phyloP scores from a whole-genome alignment of 1,140 invertebrate species.

The Drosophila littoralis region DNA sequence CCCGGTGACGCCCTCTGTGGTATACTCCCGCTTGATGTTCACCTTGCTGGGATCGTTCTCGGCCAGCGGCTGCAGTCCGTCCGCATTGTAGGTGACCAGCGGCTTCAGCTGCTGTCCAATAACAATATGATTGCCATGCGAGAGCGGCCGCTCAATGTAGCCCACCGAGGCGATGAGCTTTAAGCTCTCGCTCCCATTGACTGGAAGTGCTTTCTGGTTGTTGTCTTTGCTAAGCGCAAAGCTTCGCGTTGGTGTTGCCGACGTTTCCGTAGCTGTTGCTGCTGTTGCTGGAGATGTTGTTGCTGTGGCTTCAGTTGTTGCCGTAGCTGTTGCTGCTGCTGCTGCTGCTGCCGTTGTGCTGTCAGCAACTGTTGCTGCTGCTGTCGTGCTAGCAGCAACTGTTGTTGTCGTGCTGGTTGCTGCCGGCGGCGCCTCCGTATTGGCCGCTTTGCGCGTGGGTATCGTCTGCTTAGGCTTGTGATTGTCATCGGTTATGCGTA shows the following conservation, averaged over 20 bases:
- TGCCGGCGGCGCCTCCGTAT: slow-evolving; percentile 44
- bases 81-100: slow-evolving; percentile 54
- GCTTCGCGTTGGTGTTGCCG: slow-evolving; percentile 47
- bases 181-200: slow-evolving; percentile 66
- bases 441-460: slow-evolving; percentile 55
- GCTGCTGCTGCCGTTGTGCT: slow-evolving; percentile 28
- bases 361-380: slow-evolving; percentile 9
- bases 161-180: slow-evolving; percentile 74
- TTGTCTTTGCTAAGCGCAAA: slow-evolving; percentile 51
- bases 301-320: slow-evolving; percentile 11
- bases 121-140: slow-evolving; percentile 17
- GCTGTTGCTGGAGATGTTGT: slow-evolving; percentile 1
- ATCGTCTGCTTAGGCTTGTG: slow-evolving; percentile 68
- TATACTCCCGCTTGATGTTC: slow-evolving; percentile 78
- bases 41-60: slow-evolving; percentile 75
- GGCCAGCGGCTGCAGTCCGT: slow-evolving; percentile 51
- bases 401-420: slow-evolving; percentile 20
- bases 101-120: slow-evolving; percentile 44
- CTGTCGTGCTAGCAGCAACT: slow-evolving; percentile 16
- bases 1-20: slow-evolving; percentile 55
- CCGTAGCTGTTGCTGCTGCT: slow-evolving; percentile 13
- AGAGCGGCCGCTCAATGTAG: slow-evolving; percentile 48
- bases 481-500: slow-evolving; percentile 83
- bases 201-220: slow-evolving; percentile 63
- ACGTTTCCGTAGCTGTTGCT: slow-evolving; percentile 10